phyloP scores from a whole-genome alignment of 2,113 vertebrate genomes.

The Diphyllodes magnificus region DNA sequence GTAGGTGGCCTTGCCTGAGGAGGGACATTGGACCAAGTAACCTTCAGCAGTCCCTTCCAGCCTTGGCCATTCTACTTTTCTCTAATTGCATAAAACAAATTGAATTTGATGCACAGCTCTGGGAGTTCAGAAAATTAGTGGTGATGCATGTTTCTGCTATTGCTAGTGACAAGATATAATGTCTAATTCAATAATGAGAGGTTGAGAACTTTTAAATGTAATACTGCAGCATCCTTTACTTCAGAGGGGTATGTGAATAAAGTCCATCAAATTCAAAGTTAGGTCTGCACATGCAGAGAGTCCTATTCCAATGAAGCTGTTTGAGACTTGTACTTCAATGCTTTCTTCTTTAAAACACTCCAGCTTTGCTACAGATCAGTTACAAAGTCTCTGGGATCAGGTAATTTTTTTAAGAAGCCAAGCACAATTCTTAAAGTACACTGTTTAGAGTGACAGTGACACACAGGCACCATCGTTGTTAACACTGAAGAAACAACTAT shows the following conservation, averaged over 20 bases:
- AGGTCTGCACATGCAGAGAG: not conserved
- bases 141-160: not conserved
- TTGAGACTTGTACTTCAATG: not conserved
- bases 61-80: not conserved
- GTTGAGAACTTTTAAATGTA: not conserved
- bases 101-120: not conserved
- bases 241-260: not conserved
- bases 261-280: not conserved
- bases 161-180: not conserved
- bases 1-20: not conserved
- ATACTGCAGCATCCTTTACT: not conserved
- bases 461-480: not conserved
- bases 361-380: not conserved
- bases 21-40: not conserved
- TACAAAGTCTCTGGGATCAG: not conserved
- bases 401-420: not conserved
- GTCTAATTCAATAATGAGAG: not conserved
- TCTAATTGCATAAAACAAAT: not conserved
- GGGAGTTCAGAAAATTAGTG: not conserved
- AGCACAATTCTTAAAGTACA: not conserved
- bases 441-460: not conserved
- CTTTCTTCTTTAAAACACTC: not conserved
- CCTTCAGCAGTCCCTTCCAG: not conserved
- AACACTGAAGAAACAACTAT: not conserved
- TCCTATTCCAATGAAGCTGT: not conserved